Percentiles rank a stretch among this genome's conserved stretches.
Evolutionary conservation across 2,113 vertebrate species (phyloP).

Genomic region (Syngnathoides biaculeatus): DNA sequence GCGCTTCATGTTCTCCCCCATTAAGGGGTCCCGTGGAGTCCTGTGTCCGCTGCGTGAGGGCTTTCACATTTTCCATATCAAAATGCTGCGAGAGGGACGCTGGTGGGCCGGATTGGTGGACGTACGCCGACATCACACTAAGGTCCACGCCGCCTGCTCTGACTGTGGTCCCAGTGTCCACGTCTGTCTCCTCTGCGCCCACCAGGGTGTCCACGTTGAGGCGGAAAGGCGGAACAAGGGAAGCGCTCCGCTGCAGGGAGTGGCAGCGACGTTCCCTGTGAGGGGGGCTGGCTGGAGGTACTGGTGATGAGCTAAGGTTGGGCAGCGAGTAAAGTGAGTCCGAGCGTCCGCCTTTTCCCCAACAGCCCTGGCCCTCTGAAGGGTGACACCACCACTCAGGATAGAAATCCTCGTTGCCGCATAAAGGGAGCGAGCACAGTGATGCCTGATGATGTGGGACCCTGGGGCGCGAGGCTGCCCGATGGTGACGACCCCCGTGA

Average conservation of each 20-base stretch:
- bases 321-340: constrained; percentile 85
- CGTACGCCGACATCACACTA: constrained; percentile 85
- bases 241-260: constrained; percentile 45
- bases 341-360: constrained; percentile 74
- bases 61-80: background rate
- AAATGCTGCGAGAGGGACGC: constrained; percentile 38
- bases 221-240: constrained; percentile 64
- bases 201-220: constrained; percentile 81
- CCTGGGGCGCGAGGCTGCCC: constrained; percentile 33
- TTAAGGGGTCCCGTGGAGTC: constrained; percentile 36
- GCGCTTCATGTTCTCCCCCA: constrained; percentile 30
- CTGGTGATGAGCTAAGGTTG: constrained; percentile 61
- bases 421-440: constrained; percentile 56
- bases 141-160: constrained; percentile 75
- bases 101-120: constrained; percentile 52
- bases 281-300: constrained; percentile 43
- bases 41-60: background rate
- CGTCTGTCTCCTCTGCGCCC: constrained; percentile 87
- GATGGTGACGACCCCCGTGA: constrained; percentile 53
- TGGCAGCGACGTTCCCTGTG: constrained; percentile 25
- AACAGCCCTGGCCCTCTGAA: constrained; percentile 43
- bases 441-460: constrained; percentile 40
- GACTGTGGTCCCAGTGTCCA: constrained; percentile 84
- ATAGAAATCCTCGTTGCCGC: constrained; percentile 38
- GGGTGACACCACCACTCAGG: constrained; percentile 24